phyloP scores from a whole-genome alignment of 2,888 invertebrate species.

The Monoplex corrugatus region DNA sequence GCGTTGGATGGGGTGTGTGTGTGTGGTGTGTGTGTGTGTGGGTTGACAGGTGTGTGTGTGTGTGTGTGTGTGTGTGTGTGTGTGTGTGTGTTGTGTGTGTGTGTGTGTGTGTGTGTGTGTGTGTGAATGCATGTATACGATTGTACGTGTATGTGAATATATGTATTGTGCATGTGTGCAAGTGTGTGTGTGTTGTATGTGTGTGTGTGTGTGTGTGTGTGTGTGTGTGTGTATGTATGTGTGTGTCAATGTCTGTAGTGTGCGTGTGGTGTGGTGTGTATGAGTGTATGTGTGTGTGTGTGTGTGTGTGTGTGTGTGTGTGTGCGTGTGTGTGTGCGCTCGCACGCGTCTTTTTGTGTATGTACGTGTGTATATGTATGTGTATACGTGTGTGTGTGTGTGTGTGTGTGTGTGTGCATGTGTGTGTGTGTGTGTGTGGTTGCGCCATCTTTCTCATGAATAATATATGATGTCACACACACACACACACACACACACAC shows the following conservation, averaged over 20 bases:
- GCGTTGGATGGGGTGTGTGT: neutral
- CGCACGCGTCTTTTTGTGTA: neutral
- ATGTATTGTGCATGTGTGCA: neutral
- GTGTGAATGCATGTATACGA: neutral
- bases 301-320: neutral
- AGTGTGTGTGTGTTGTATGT: conserved; percentile 23
- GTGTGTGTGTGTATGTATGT: neutral
- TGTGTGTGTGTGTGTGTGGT: neutral
- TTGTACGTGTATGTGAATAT: conserved; percentile 2
- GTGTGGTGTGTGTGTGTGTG: too few relatives aligned
- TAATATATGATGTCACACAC: too few relatives aligned
- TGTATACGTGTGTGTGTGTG: neutral
- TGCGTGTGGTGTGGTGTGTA: neutral
- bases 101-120: too few relatives aligned
- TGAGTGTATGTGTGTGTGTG: neutral
- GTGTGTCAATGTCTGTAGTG: neutral
- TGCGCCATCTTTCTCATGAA: too few relatives aligned
- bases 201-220: neutral
- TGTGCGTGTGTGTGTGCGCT: neutral
- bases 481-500: too few relatives aligned
- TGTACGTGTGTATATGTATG: conserved; percentile 16
- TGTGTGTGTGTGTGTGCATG: neutral
- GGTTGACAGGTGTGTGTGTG: neutral
- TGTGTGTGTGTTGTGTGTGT: neutral
- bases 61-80: neutral